Percentiles rank a stretch among this genome's conserved stretches.
These are phyloP conservation scores for Montifringilla adamsi DNA, from an alignment of 2,113 vertebrate species.

Conservation along the genomic window DNA sequence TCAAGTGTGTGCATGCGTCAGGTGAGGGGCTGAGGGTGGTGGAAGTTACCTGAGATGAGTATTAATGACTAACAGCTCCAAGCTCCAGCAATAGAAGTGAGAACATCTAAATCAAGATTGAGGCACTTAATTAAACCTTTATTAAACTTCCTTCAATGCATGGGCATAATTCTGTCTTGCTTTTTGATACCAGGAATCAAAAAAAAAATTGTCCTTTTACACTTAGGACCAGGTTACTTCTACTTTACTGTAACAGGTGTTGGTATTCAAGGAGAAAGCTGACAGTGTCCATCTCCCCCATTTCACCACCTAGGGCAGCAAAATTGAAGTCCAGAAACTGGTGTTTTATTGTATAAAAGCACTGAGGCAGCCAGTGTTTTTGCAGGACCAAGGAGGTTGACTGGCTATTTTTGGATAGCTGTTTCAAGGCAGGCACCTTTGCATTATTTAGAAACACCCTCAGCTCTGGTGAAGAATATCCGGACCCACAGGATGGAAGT, in stretches of 20 bases:
- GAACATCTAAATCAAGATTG: slow-evolving; percentile 47
- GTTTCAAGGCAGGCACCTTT: not conserved
- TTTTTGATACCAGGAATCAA: not conserved
- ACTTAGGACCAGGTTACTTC: not conserved
- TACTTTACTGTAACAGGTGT: not conserved
- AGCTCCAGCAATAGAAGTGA: slow-evolving; percentile 2
- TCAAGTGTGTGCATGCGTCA: slow-evolving; percentile 47
- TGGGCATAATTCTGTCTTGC: not conserved
- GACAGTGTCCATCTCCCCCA: not conserved
- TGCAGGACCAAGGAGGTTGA: not conserved
- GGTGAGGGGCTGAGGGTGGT: slow-evolving; percentile 50
- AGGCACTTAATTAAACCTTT: slow-evolving; percentile 37
- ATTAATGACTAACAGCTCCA: slow-evolving; percentile 62
- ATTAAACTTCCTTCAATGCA: slow-evolving; percentile 15
- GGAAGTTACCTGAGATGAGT: slow-evolving; percentile 61
- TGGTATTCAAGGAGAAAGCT: not conserved
- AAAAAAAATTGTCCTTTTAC: not conserved
- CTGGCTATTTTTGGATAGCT: not conserved
- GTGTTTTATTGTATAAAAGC: not conserved
- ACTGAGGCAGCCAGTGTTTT: not conserved
- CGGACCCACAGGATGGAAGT: not conserved
- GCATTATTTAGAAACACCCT: not conserved
- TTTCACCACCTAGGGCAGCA: not conserved
- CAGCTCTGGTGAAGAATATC: not conserved
- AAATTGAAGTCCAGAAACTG: not conserved